Conservation (phyloP, 1,140 invertebrate species). For the Dendrolimus kikuchii region DNA sequence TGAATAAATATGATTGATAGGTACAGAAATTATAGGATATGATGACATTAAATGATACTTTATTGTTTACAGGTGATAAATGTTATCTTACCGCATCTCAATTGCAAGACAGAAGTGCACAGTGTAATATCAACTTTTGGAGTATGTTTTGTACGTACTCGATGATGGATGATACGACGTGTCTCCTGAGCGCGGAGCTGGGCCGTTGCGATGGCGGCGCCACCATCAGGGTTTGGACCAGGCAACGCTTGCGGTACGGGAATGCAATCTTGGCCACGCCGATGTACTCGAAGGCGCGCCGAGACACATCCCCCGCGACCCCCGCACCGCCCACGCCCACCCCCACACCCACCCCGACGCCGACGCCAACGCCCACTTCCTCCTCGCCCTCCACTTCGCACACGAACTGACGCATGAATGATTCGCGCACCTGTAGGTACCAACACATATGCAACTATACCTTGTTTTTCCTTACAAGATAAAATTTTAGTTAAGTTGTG, state of each 20-base stretch:
- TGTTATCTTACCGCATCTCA: too few species aligned
- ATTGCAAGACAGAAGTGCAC: constrained; percentile 5
- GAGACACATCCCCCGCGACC: constrained; percentile 35
- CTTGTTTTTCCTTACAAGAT: too few species aligned
- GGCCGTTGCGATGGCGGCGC: constrained; percentile 60
- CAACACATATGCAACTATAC: too few species aligned
- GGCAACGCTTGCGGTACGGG: constrained; percentile 58
- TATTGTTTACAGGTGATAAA: too few species aligned
- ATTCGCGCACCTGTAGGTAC: constrained; percentile 87
- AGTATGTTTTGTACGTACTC: constrained; percentile 30
- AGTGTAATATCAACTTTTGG: too few species aligned
- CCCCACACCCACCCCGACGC: constrained; percentile 10
- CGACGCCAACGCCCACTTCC: constrained; percentile 24
- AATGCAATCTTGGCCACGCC: constrained; percentile 55
- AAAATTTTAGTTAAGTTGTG: too few species aligned
- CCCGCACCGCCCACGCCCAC: constrained; percentile 5
- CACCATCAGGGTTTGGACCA: constrained; percentile 55
- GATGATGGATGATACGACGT: constrained; percentile 59
- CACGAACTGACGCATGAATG: constrained; percentile 98
- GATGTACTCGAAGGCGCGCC: constrained; percentile 56
- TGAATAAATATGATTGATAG: too few species aligned
- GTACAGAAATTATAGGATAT: too few species aligned
- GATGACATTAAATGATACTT: too few species aligned
- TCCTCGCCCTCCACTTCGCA: constrained; percentile 89
- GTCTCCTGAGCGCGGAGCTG: constrained; percentile 46